These are phyloP conservation scores for Gymnobelideus leadbeateri DNA, from an alignment of 2,113 vertebrate species.

Conservation along the genomic window DNA sequence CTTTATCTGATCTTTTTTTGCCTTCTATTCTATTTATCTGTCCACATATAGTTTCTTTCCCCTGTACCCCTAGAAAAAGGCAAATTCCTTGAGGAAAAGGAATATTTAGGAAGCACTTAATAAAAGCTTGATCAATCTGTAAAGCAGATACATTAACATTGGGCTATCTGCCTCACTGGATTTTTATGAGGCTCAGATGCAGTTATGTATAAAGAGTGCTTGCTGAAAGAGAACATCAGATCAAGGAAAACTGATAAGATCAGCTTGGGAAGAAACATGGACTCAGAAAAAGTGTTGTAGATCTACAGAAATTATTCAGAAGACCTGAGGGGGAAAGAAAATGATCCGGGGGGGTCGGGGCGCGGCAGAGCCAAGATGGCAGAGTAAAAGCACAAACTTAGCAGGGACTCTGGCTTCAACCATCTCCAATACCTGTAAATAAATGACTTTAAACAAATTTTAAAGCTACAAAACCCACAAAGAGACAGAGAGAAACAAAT, in stretches of 20 bases:
- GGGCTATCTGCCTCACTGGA: not conserved
- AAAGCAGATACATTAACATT: not conserved
- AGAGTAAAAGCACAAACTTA: too few species aligned
- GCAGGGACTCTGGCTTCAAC: too few species aligned
- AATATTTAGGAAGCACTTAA: not conserved
- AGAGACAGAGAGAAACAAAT: too few species aligned
- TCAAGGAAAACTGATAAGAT: not conserved
- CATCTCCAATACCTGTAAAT: too few species aligned
- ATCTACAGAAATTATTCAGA: not conserved
- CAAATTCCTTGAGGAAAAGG: not conserved
- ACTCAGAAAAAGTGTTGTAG: not conserved
- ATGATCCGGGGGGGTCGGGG: too few species aligned
- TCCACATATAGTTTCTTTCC: not conserved
- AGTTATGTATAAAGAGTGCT: not conserved
- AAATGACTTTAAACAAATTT: too few species aligned
- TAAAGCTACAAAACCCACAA: too few species aligned
- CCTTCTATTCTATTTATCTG: not conserved
- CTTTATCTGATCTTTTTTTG: not conserved
- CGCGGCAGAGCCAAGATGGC: too few species aligned
- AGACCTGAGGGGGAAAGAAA: not conserved
- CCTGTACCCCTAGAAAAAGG: not conserved
- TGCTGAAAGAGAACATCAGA: not conserved
- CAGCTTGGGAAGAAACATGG: not conserved
- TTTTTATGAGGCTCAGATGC: not conserved
- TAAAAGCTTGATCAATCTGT: not conserved